Percentiles rank a stretch among this genome's conserved stretches.
Conservation (phyloP, 2,888 invertebrate genomes). For the Polietes domitor region DNA sequence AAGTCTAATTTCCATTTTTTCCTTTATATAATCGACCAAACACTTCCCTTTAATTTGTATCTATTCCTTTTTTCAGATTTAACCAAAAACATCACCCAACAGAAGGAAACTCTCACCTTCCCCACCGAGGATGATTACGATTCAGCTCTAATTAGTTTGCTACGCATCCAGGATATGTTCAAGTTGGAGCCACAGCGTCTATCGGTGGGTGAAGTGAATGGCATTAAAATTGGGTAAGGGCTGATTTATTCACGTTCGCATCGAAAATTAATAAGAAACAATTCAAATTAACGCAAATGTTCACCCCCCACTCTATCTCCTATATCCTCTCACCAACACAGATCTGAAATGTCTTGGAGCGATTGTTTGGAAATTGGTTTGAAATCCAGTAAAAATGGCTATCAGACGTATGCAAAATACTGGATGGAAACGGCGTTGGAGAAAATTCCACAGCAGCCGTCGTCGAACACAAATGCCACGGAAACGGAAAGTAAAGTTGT, state of each 20-base stretch:
- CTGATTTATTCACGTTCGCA: background rate
- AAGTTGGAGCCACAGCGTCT: slow-evolving; percentile 83
- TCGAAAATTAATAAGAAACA: slow-evolving; percentile 2
- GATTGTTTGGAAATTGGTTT: slow-evolving; percentile 76
- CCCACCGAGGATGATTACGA: slow-evolving; percentile 76
- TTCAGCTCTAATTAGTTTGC: slow-evolving; percentile 70
- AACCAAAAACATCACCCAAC: slow-evolving; percentile 26
- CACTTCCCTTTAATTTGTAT: too few relatives aligned
- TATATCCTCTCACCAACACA: slow-evolving; percentile 37
- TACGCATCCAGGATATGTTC: slow-evolving; percentile 85
- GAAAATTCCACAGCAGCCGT: slow-evolving; percentile 68
- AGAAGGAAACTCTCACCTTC: slow-evolving; percentile 67
- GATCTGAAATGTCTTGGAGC: slow-evolving; percentile 77
- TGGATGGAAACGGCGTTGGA: slow-evolving; percentile 76
- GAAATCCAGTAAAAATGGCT: slow-evolving; percentile 72
- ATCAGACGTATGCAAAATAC: slow-evolving; percentile 73
- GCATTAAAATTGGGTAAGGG: slow-evolving; percentile 75
- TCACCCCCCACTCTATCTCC: background rate
- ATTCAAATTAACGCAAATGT: background rate
- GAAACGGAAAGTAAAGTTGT: background rate
- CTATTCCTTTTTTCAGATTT: slow-evolving; percentile 36
- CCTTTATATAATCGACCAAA: too few relatives aligned
- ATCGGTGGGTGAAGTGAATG: slow-evolving; percentile 82
- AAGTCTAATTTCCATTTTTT: too few relatives aligned
- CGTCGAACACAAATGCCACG: background rate